These are phyloP conservation scores for Gnatocerus cornutus DNA, from an alignment of 2,888 invertebrate species.

Conservation along the genomic window DNA sequence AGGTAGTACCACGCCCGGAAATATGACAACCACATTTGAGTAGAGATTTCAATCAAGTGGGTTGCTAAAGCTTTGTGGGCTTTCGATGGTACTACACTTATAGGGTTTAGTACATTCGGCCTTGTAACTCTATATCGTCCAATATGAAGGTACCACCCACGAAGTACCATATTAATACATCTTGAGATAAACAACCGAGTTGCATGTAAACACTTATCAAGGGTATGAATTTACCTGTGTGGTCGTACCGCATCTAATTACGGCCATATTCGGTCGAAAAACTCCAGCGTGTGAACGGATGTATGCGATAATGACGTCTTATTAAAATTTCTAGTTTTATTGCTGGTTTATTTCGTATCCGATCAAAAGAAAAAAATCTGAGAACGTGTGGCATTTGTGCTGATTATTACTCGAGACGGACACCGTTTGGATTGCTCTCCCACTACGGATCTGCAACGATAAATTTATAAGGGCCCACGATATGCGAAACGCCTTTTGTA, in stretches of 20 bases:
- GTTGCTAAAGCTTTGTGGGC: neutral
- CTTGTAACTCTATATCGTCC: slow-evolving; percentile 17
- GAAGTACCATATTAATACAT: slow-evolving; percentile 5
- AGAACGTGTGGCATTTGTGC: neutral
- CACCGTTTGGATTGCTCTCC: neutral
- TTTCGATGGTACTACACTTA: slow-evolving; percentile 6
- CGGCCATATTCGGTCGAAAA: slow-evolving; percentile 28
- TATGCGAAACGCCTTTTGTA: neutral
- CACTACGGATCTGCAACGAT: slow-evolving; percentile 15
- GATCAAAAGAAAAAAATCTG: neutral
- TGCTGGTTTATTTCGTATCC: neutral
- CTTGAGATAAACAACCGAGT: slow-evolving; percentile 15
- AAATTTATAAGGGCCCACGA: slow-evolving; percentile 31
- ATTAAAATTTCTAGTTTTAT: slow-evolving; percentile 32
- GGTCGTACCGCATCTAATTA: slow-evolving; percentile 36
- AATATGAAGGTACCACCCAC: slow-evolving; percentile 19
- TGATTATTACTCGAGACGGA: slow-evolving; percentile 2
- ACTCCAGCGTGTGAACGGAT: slow-evolving; percentile 30
- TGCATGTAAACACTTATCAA: slow-evolving; percentile 22
- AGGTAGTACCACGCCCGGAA: slow-evolving; percentile 20
- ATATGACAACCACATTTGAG: slow-evolving; percentile 14
- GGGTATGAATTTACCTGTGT: slow-evolving; percentile 22
- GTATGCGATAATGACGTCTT: slow-evolving; percentile 32
- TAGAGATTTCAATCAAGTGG: slow-evolving; percentile 1
- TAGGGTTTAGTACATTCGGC: neutral